A percentile compares a stretch with the other conserved stretches of the same genome.
phyloP scores from a whole-genome alignment of 1,140 invertebrate genomes.

The Cherax quadricarinatus region DNA sequence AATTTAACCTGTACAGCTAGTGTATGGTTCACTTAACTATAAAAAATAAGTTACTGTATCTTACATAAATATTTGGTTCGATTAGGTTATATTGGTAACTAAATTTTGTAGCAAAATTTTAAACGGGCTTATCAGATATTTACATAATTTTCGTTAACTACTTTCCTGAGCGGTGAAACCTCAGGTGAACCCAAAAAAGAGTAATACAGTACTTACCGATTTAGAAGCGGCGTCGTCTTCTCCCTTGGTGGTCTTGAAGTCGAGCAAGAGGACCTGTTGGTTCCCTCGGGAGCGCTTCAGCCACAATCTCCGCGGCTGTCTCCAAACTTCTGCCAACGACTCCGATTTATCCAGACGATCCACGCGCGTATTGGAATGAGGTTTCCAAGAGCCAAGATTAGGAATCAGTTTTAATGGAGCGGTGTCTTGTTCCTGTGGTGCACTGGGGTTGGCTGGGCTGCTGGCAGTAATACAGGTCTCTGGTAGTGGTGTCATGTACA shows the following conservation, averaged over 20 bases:
- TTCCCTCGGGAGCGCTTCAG: not conserved
- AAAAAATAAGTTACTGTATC: too few species aligned
- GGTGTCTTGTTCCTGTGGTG: not conserved
- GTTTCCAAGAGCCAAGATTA: not conserved
- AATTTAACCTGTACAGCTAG: too few species aligned
- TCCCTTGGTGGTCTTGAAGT: not conserved
- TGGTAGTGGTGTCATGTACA: conserved; percentile 18
- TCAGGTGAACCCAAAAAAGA: not conserved
- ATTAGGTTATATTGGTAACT: too few species aligned
- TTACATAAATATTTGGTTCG: too few species aligned
- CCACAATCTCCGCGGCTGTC: not conserved
- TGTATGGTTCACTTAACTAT: too few species aligned
- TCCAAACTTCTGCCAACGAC: not conserved
- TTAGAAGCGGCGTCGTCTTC: not conserved
- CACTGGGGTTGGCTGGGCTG: not conserved
- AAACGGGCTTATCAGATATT: too few species aligned
- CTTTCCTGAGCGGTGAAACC: too few species aligned
- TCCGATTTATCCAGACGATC: not conserved
- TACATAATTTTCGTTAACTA: too few species aligned
- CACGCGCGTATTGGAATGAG: not conserved
- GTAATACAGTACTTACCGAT: not conserved
- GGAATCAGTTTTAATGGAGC: not conserved
- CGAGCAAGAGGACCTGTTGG: not conserved
- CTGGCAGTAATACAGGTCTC: not conserved
- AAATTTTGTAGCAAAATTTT: too few species aligned